Evolutionary conservation across 2,888 invertebrate genomes (phyloP).

Genomic region (Drosophila antonietae): DNA sequence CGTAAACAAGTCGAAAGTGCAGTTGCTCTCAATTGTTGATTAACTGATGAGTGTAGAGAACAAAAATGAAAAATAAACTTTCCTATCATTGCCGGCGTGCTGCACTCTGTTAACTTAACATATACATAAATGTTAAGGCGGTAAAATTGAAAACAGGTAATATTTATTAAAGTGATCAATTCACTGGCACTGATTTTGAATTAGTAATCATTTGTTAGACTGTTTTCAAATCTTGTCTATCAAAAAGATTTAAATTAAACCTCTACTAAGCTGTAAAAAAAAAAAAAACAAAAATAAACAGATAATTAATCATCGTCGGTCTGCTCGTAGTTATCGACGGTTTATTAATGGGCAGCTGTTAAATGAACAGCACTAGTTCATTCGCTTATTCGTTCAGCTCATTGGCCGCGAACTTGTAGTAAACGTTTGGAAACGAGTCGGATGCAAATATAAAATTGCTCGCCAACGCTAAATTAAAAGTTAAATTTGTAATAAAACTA

Average conservation of each 20-base stretch:
- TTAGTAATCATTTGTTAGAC: not conserved
- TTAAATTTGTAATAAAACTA: slow-evolving; percentile 2
- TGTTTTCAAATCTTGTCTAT: not conserved
- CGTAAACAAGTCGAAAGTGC: slow-evolving; percentile 4
- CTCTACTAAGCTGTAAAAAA: no score
- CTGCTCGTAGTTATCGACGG: not conserved
- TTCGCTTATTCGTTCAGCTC: slow-evolving; percentile 10
- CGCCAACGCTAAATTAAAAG: slow-evolving; percentile 26
- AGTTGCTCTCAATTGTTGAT: slow-evolving; percentile 10
- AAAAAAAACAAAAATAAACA: not conserved
- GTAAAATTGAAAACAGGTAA: not conserved
- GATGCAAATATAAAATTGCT: slow-evolving; percentile 25
- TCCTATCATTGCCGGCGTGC: slow-evolving; percentile 37
- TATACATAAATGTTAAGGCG: not conserved
- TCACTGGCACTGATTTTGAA: not conserved
- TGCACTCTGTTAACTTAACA: slow-evolving; percentile 8
- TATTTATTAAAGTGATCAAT: not conserved
- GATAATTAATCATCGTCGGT: not conserved
- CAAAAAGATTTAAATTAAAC: not conserved
- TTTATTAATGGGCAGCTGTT: not conserved
- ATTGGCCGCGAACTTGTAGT: slow-evolving; percentile 5
- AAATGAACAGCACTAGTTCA: not conserved
- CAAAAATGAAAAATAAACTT: slow-evolving; percentile 9
- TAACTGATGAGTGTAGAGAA: slow-evolving; percentile 14
- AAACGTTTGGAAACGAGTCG: slow-evolving; percentile 23